Evolutionary conservation across 2,888 invertebrate species (phyloP), one percentile per base, ranked within the genome.

Genomic region (Tineola bisselliella): DNA sequence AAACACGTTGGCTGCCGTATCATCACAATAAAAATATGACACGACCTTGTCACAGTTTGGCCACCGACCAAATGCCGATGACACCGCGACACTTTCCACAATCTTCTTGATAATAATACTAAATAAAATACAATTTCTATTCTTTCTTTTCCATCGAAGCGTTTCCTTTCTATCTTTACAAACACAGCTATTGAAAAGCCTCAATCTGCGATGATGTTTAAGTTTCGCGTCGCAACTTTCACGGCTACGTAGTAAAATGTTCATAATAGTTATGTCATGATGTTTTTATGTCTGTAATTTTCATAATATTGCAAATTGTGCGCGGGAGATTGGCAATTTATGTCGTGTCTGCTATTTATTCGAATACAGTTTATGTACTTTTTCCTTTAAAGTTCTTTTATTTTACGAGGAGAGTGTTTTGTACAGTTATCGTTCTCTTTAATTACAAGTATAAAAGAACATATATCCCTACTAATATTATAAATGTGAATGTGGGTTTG

Each of bases 41-140:
- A 71, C 74, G 84, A 84, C 84, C 86, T 86, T 86, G 84, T 75
- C 77, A 73, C 81, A 76, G 74, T 75, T 83, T 82, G 84, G 79
- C 80, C 74, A 76, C 72, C 67, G 72, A 78, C 76, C 81, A 78
- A 83, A 75, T 79, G 82, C 76, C 81, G 80, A 79, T 83, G 82
- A 84, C 81, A 79, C 70, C 81, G 75, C 76, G 74, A 72, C 75
- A 74, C 84, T 84, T 84, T 83, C 83, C 38, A 38, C 38, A 38
- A 10, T 38, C 10, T 38, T 38, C 6, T 6, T 25, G 25, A 4
- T 25, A 25, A 25, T 25, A 25, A 25, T 25, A 25, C 2, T 25
- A 25, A 25, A 25, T 25, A 4, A 25, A 25, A 25, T 25, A 25
- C 25, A 25, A 25, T 25, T 25, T 25, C 25, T 25, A 25, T 25